Base-by-base conservation (phyloP, 2,113 vertebrate genomes). In the Chaenogobius annularis region DNA sequence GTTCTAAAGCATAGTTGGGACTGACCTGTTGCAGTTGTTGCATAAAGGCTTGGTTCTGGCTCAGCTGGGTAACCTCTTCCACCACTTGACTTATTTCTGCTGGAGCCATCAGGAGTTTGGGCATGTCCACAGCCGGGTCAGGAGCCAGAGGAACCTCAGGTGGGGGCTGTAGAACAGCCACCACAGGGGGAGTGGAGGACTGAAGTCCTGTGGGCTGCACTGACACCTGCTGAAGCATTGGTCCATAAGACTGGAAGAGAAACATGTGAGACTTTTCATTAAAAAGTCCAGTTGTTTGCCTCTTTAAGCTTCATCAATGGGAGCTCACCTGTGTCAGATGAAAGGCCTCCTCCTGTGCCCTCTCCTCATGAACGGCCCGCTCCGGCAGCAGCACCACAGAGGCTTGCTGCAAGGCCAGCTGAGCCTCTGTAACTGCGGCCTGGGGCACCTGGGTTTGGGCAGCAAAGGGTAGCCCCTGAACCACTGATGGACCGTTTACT, bases 301-400 rank as follows among this genome's bases (percentile, higher is more conserved):
- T 31, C 4, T 31, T 31, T 31, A 31, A n/a, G 17, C 4, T 63
- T 58, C 20, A 26, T 14, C 23, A 61, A 26, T 61, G 31, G 17
- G 17, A 40, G 17, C 76, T 90, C 64, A 94, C 94, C 91, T 92
- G 89, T 43, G 77, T 78, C 2, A 91, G 83, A 13, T 85, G 87
- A 35, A 88, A 86, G 1, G 87, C 75, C 52, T 92, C 91, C 52
- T 89, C 87, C 0, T 81, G 70, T 37, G 19, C 74, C 75, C 83
- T 85, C 68, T 93, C 89, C 47, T 92, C 91, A 7, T 75, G 85
- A 26, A 74, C 65, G 7, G 79, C 7, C 77, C 87, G 86, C 20
- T 94, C 93, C 0, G 89, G 90, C 59, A 94, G 80, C 58, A 93
- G 87, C 58, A 93, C 88, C 71, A 93, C 91, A 0, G 93, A 90